Conservation (phyloP, 2,113 vertebrate genomes). For the Tinamus guttatus region DNA sequence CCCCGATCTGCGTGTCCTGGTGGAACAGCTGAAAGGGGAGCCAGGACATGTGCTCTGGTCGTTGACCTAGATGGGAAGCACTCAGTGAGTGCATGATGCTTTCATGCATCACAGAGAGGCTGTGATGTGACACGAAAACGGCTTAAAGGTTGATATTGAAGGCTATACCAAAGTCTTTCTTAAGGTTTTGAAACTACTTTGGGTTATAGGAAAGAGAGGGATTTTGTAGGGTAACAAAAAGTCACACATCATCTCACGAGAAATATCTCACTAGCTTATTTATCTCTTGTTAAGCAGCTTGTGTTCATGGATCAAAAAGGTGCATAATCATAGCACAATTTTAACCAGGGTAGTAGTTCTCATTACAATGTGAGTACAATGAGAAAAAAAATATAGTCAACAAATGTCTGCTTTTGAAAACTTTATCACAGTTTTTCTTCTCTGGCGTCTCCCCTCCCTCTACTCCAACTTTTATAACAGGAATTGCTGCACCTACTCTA, state of each 20-base stretch:
- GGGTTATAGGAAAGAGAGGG: neutral
- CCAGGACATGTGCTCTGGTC: neutral
- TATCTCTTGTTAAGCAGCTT: neutral
- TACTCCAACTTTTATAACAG: neutral
- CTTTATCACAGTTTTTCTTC: neutral
- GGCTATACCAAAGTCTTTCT: neutral
- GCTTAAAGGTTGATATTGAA: neutral
- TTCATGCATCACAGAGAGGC: neutral
- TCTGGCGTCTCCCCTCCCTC: neutral
- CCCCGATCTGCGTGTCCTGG: neutral
- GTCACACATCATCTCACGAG: neutral
- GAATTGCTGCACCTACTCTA: neutral
- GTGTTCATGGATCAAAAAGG: neutral
- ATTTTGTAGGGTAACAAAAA: neutral
- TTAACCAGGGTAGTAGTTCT: neutral
- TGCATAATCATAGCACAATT: neutral
- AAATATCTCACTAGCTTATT: neutral
- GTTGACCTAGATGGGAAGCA: accelerated
- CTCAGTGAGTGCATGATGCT: neutral
- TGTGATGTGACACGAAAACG: neutral
- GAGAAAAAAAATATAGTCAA: neutral
- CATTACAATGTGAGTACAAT: accelerated
- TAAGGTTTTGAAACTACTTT: neutral
- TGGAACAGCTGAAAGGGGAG: neutral
- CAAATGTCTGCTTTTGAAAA: neutral